Evolutionary conservation across 2,113 vertebrate species (phyloP).

Genomic region (Takifugu bimaculatus): DNA sequence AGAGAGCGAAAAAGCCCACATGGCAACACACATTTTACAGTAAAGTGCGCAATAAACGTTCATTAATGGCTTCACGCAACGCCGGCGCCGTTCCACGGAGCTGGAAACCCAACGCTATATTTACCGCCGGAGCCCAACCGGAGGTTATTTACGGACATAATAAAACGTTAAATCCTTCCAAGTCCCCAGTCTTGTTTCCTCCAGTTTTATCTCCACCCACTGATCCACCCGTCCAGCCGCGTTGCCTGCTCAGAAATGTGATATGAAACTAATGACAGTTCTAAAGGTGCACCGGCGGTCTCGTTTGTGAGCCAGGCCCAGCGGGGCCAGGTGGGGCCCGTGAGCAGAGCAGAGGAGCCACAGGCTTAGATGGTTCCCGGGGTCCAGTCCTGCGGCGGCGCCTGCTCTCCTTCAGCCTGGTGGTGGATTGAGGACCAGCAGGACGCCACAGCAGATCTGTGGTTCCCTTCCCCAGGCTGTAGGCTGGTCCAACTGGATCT

Average conservation of each 20-base stretch:
- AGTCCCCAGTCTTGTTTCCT: too few relatives aligned
- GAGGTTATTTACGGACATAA: too few relatives aligned
- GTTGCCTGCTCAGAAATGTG: too few relatives aligned
- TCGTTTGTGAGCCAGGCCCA: slow-evolving; percentile 32
- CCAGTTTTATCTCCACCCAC: too few relatives aligned
- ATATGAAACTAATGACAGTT: too few relatives aligned
- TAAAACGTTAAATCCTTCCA: too few relatives aligned
- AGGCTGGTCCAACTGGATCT: too few relatives aligned
- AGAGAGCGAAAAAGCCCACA: neutral
- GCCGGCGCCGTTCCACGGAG: neutral
- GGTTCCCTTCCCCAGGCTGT: too few relatives aligned
- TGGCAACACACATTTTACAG: slow-evolving; percentile 8
- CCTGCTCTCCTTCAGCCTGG: slow-evolving; percentile 10
- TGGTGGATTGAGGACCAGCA: neutral
- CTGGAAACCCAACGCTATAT: neutral
- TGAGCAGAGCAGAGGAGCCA: slow-evolving; percentile 21
- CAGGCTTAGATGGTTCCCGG: slow-evolving; percentile 29
- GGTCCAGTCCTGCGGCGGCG: slow-evolving; percentile 19
- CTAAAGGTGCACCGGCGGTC: too few relatives aligned
- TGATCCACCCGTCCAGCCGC: too few relatives aligned
- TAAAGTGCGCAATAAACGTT: neutral
- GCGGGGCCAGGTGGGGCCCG: neutral
- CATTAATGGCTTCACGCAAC: slow-evolving; percentile 4
- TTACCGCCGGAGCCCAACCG: too few relatives aligned
- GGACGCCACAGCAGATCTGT: neutral